Conservation (phyloP, 2,113 vertebrate genomes). For the Deroptyus accipitrinus region DNA sequence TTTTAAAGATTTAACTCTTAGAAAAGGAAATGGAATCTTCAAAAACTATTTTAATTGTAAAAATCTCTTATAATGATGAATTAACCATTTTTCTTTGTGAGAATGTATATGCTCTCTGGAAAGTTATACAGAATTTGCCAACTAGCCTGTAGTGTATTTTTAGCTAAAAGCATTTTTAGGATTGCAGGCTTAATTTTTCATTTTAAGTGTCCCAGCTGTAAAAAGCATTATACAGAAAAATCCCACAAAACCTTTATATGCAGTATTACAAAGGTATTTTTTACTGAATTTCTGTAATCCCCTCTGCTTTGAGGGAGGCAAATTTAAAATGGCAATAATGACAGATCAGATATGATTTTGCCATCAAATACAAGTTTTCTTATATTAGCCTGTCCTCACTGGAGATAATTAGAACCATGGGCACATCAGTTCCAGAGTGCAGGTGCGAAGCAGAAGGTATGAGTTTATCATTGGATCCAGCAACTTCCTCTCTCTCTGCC, state of each 20-base stretch:
- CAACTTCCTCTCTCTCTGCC: neutral
- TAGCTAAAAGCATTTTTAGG: neutral
- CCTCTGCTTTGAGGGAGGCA: neutral
- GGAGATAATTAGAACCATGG: neutral
- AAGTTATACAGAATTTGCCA: neutral
- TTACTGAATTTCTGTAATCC: neutral
- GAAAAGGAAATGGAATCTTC: neutral
- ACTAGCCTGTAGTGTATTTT: neutral
- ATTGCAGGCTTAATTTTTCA: neutral
- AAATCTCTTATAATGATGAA: neutral
- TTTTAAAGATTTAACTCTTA: neutral
- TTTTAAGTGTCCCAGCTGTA: neutral
- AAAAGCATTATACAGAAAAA: neutral
- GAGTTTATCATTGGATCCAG: neutral
- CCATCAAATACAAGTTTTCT: neutral
- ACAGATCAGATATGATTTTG: neutral
- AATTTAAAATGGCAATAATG: neutral
- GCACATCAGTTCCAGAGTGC: neutral
- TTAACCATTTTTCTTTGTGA: neutral
- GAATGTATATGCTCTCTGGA: neutral
- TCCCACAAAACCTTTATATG: neutral
- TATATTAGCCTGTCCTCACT: neutral
- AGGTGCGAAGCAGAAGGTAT: neutral
- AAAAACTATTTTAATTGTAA: neutral
- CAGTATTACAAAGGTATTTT: neutral